phyloP scores from a whole-genome alignment of 92 coral and sea anemone genomes.

The Paragorgia papillata region DNA sequence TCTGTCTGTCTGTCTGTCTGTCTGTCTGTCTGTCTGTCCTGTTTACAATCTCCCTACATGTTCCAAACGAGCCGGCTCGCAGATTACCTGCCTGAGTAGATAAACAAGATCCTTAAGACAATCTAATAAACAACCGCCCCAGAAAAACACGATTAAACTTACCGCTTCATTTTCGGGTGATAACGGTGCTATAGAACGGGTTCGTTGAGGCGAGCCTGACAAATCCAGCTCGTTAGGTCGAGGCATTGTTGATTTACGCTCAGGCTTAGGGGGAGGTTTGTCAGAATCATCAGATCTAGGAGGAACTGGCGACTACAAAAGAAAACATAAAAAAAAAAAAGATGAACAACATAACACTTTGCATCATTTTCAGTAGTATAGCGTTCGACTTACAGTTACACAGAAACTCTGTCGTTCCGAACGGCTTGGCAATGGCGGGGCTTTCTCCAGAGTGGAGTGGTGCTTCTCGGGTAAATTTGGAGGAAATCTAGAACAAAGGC shows the following conservation, averaged over 20 bases:
- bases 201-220: conserved; percentile 1
- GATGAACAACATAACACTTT: too few relatives aligned
- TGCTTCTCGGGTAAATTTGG: conserved; percentile 22
- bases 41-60: too few relatives aligned
- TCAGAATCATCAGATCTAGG: conserved; percentile 11
- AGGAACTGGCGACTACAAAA: neutral
- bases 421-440: conserved; percentile 31
- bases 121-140: too few relatives aligned
- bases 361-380: too few relatives aligned
- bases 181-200: neutral
- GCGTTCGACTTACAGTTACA: neutral
- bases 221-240: conserved; percentile 32
- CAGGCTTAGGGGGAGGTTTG: conserved; percentile 37
- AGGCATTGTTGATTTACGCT: conserved; percentile 39
- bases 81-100: too few relatives aligned
- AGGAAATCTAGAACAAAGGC: neutral
- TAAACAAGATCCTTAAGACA: too few relatives aligned
- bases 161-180: conserved; percentile 10
- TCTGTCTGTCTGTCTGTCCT: too few relatives aligned
- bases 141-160: too few relatives aligned
- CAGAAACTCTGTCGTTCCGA: neutral
- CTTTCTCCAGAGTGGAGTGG: conserved; percentile 24
- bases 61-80: too few relatives aligned
- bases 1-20: too few relatives aligned
- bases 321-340: neutral